Base-by-base conservation (phyloP, 2,113 vertebrate species). In the Takifugu flavidus region DNA sequence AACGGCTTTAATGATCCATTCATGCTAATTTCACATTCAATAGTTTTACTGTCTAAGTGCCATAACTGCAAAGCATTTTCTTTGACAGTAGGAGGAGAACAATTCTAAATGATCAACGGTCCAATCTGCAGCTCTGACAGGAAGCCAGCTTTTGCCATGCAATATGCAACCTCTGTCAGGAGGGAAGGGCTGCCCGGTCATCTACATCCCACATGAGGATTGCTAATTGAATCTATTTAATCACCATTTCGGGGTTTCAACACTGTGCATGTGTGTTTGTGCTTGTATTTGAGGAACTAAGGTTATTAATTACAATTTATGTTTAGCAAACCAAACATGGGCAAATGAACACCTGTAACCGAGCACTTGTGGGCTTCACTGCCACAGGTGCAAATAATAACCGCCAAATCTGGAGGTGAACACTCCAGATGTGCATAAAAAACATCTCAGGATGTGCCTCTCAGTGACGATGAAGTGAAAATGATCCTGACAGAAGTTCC, bases 201-300 rank as follows among this genome's bases (percentile, higher is more conserved):
- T 66, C 31, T 27, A 55, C 62, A 25, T 63, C 68, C 52, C 68
- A 62, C 45, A 50, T 57, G 31, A 28, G 15, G 52, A 15, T 45
- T 54, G 46, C 49, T 73, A 80, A 76, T 72, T 64, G 46, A 74
- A 57, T 60, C 79, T 52, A 75, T 82, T 74, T 75, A 82, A 67
- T 62, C 53, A 29, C 27, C 45, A 49, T 79, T 70, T 72, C 4
- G 49, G 6, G 3, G 34, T 15, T 31, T 64, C 43, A 52, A 28
- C 7, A 25, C 26, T 62, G 25, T 27, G 43, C 55, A n/a, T n/a
- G 15, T 4, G 0, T 29, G 13, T 53, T 39, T 56, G 43, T 27
- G 47, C 29, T 62, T 0, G 59, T 55, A 25, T n/a, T 4, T 49
- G 20, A 20, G 46, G 14, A 20, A n/a, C 4, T 49, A 12, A 13